Conservation (phyloP, 2,888 invertebrate species). For the Dynastes hyllus region DNA sequence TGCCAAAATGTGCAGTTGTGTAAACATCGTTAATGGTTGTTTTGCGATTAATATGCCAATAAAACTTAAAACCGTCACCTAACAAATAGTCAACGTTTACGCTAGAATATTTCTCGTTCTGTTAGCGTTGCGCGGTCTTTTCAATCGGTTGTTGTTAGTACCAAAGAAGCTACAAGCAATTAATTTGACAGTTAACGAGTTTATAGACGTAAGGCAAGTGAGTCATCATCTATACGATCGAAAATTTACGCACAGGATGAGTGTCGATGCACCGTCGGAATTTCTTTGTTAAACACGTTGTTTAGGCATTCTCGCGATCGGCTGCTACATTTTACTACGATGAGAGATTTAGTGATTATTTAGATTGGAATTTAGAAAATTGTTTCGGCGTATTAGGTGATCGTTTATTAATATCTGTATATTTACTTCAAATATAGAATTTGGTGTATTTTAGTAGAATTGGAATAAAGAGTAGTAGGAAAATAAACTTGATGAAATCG, state of each 20-base stretch:
- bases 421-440: neutral
- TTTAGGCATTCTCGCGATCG: constrained; percentile 27
- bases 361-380: constrained; percentile 32
- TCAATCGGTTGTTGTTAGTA: constrained; percentile 33
- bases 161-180: constrained; percentile 44
- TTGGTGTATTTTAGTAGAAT: neutral
- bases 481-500: too few species aligned
- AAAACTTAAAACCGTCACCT: neutral
- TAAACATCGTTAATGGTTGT: neutral
- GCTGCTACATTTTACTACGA: constrained; percentile 31
- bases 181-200: constrained; percentile 46
- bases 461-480: too few species aligned
- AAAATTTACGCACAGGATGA: constrained; percentile 36
- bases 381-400: constrained; percentile 4
- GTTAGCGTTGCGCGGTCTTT: constrained; percentile 22
- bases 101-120: constrained; percentile 14
- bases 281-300: constrained; percentile 40
- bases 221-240: constrained; percentile 35
- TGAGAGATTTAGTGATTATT: constrained; percentile 36
- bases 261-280: constrained; percentile 46
- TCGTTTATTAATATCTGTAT: neutral
- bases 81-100: constrained; percentile 30
- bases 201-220: constrained; percentile 42
- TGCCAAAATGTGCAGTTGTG: neutral
- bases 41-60: constrained; percentile 2